phyloP scores from a whole-genome alignment of 1,140 invertebrate genomes.

The Cyphomyrmex costatus region DNA sequence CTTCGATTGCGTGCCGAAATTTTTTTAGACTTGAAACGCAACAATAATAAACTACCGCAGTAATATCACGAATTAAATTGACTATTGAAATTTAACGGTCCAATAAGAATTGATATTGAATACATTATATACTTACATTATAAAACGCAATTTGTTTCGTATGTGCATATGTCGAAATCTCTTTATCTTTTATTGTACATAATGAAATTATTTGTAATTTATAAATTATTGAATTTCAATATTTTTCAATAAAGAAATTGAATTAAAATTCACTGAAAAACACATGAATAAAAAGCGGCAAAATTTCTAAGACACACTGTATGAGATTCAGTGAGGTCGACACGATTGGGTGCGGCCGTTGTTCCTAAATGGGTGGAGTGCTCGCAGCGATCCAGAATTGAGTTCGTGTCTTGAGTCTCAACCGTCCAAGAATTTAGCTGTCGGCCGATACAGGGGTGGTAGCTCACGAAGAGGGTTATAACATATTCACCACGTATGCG shows the following conservation, averaged over 20 bases:
- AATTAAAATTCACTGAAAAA: not conserved
- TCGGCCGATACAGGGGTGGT: conserved; percentile 36
- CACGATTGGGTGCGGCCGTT: conserved; percentile 68
- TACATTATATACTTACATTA: not conserved
- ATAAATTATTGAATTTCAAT: not conserved
- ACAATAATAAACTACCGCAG: too few relatives aligned
- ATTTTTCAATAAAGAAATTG: not conserved
- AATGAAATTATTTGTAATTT: not conserved
- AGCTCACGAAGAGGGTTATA: conserved; percentile 49
- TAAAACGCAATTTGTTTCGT: not conserved
- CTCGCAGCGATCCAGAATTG: conserved; percentile 80
- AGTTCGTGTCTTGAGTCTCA: conserved; percentile 83
- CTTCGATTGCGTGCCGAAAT: too few relatives aligned
- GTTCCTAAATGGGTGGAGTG: conserved; percentile 75
- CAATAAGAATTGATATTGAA: too few relatives aligned
- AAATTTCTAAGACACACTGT: conserved; percentile 44
- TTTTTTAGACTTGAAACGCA: too few relatives aligned
- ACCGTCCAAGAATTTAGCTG: conserved; percentile 75
- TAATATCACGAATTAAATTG: too few relatives aligned
- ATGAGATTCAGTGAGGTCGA: conserved; percentile 18
- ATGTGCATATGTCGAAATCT: not conserved
- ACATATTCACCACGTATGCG: not conserved
- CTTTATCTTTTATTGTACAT: not conserved
- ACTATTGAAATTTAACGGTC: too few relatives aligned
- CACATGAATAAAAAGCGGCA: not conserved